Evolutionary conservation across 2,797 vertebrate species (phyloP).

Genomic region (Phalloptychus januarius): DNA sequence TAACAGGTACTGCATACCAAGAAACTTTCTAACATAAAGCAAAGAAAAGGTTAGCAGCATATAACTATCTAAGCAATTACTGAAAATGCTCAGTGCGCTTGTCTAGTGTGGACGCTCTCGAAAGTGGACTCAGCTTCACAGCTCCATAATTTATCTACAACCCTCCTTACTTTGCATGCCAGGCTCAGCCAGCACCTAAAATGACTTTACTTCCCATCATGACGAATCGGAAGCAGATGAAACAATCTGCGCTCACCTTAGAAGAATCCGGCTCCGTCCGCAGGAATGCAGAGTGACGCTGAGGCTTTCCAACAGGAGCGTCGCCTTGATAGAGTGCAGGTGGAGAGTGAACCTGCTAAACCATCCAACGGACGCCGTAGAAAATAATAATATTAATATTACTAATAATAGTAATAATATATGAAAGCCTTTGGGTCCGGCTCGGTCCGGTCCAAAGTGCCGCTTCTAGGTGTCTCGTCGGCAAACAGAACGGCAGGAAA

Average conservation of each 20-base stretch:
- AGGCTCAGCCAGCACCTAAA: constrained; percentile 2
- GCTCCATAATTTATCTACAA: constrained; percentile 10
- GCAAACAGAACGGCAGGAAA: not conserved
- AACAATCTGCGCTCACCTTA: constrained; percentile 68
- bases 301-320: constrained; percentile 56
- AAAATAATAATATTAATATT: constrained; percentile 10
- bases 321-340: constrained; percentile 58
- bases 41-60: constrained; percentile 14
- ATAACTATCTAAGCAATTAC: not conserved
- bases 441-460: constrained; percentile 3
- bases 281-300: constrained; percentile 73
- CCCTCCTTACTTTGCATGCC: not conserved
- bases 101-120: not conserved
- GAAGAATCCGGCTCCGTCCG: constrained; percentile 60
- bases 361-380: constrained; percentile 59
- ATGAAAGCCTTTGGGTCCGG: not conserved
- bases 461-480: not conserved
- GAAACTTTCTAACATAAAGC: not conserved
- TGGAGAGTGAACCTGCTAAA: constrained; percentile 46
- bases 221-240: constrained; percentile 1
- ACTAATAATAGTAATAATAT: not conserved
- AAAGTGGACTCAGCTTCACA: not conserved
- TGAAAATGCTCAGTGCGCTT: not conserved
- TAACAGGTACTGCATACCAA: constrained; percentile 23
- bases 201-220: not conserved